Conservation (phyloP, 2,113 vertebrate species). For the Sinocyclocheilus maitianheensis region DNA sequence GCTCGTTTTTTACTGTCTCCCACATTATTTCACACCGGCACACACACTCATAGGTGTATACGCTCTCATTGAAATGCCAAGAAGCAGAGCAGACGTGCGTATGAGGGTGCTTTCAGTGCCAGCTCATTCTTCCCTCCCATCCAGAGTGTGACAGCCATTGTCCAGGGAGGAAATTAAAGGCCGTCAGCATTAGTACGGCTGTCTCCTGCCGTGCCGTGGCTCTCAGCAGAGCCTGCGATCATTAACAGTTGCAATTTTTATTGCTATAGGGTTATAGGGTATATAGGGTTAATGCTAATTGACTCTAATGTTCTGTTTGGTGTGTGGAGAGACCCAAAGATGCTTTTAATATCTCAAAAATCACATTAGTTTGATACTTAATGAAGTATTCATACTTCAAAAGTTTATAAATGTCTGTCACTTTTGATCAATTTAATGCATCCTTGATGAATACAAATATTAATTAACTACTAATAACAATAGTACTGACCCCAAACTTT, state of each 20-base stretch:
- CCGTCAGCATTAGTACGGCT: background rate
- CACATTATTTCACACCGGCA: conserved; percentile 21
- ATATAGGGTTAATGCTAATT: background rate
- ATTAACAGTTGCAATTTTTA: background rate
- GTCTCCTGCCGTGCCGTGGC: background rate
- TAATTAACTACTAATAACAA: background rate
- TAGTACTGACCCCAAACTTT: background rate
- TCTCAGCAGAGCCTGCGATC: background rate
- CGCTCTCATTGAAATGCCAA: conserved; percentile 8
- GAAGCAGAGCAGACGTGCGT: conserved; percentile 4
- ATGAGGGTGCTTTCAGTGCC: conserved; percentile 5
- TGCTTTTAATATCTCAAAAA: background rate
- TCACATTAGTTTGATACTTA: background rate
- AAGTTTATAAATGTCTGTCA: background rate
- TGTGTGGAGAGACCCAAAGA: background rate
- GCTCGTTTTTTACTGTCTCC: conserved; percentile 24
- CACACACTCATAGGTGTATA: conserved; percentile 30
- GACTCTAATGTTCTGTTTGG: background rate
- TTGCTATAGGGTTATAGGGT: background rate
- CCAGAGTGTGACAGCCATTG: background rate
- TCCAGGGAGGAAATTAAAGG: conserved; percentile 7
- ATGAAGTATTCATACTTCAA: background rate
- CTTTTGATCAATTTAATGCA: background rate
- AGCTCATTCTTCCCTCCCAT: background rate
- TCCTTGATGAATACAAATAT: background rate